Percentiles rank a stretch among this genome's conserved stretches.
These are phyloP conservation scores for Theocolax elegans DNA, from an alignment of 1,140 invertebrate genomes.

Conservation along the genomic window DNA sequence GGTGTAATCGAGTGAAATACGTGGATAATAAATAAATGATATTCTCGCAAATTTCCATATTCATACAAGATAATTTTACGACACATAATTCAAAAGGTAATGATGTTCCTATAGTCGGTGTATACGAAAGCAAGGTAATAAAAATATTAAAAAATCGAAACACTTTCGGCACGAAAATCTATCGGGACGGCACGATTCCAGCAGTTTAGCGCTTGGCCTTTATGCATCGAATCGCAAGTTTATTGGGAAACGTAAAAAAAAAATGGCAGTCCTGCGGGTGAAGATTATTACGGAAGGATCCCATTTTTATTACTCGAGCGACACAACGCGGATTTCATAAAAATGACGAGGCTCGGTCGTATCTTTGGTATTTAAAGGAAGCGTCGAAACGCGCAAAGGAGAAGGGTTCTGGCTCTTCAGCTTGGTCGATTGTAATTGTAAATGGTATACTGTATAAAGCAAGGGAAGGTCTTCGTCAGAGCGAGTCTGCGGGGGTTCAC, in stretches of 20 bases:
- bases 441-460: conserved; percentile 59
- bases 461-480: conserved; percentile 36
- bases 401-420: not conserved
- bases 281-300: too few species aligned
- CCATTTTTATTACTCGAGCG: too few species aligned
- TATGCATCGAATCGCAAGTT: too few species aligned
- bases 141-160: too few species aligned
- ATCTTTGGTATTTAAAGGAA: conserved; percentile 29
- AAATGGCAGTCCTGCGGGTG: not conserved
- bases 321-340: conserved; percentile 20
- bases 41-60: conserved; percentile 5
- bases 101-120: conserved; percentile 15
- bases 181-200: not conserved
- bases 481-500: conserved; percentile 49
- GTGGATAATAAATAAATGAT: not conserved
- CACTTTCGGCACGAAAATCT: not conserved
- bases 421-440: conserved; percentile 56
- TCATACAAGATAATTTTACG: conserved; percentile 29
- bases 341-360: conserved; percentile 20
- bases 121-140: not conserved
- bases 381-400: conserved; percentile 23
- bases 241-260: too few species aligned
- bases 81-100: conserved; percentile 17
- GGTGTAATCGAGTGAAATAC: not conserved
- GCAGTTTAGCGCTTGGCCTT: not conserved